Conservation (phyloP, 1,140 invertebrate species). For the Heliconius himera region DNA sequence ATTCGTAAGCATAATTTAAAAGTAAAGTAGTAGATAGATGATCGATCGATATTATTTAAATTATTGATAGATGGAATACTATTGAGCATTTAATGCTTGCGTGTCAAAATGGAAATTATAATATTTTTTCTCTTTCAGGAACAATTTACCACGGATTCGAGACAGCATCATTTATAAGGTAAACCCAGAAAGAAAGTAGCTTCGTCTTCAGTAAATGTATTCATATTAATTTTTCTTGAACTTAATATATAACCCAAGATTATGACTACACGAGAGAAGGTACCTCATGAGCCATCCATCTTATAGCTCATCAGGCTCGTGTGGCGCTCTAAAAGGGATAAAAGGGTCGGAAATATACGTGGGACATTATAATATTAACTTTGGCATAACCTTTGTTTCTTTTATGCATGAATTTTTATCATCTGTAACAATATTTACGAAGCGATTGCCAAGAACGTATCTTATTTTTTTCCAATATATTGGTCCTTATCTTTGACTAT, state of each 20-base stretch:
- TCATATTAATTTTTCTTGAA: conserved; percentile 22
- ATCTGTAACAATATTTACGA: conserved; percentile 21
- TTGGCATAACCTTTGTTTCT: conserved; percentile 16
- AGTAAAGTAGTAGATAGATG: neutral
- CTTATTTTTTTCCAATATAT: conserved; percentile 6
- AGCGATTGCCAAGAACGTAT: neutral
- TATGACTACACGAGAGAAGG: conserved; percentile 20
- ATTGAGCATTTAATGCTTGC: neutral
- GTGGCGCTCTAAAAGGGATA: conserved; percentile 28
- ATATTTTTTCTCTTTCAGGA: conserved; percentile 4
- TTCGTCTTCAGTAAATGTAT: conserved; percentile 15
- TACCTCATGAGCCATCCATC: conserved; percentile 27
- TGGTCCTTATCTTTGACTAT: neutral
- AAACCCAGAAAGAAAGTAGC: neutral
- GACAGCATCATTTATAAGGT: conserved; percentile 2
- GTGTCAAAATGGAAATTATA: neutral
- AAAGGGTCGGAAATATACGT: conserved; percentile 28
- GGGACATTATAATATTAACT: conserved; percentile 32
- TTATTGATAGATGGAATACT: neutral
- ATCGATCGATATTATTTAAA: neutral
- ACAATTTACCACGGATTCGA: neutral
- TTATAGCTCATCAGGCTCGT: conserved; percentile 27
- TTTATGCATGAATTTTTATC: conserved; percentile 14
- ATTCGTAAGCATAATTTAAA: neutral
- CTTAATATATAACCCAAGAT: conserved; percentile 20